Evolutionary conservation across 2,888 invertebrate species (phyloP).

Genomic region (Oxyteleia sp.): DNA sequence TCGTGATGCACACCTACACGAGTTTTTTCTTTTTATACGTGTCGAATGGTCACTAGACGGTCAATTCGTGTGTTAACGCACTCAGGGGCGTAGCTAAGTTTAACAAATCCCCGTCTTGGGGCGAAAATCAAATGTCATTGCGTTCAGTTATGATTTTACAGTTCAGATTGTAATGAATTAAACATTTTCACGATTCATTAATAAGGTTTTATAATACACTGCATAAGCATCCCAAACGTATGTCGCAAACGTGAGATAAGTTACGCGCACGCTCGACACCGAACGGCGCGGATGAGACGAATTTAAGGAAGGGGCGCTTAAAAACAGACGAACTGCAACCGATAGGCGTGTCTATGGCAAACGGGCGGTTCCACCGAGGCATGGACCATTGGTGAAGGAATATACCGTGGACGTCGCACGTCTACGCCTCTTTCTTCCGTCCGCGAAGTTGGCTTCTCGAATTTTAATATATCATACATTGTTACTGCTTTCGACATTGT

Average conservation of each 20-base stretch:
- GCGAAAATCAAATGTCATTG: no score
- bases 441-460: no score
- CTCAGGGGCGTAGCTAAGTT: conserved; percentile 26
- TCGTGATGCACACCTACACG: conserved; percentile 52
- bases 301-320: conserved; percentile 69
- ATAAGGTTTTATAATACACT: no score
- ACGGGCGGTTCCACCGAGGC: conserved; percentile 84
- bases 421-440: conserved; percentile 83
- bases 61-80: conserved; percentile 40
- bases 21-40: conserved; percentile 31
- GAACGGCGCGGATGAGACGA: conserved; percentile 75
- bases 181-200: no score
- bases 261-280: conserved; percentile 77
- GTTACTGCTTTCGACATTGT: no score
- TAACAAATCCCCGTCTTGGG: neutral
- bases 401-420: conserved; percentile 80
- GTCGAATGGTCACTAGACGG: conserved; percentile 71
- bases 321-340: conserved; percentile 69
- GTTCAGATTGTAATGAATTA: no score
- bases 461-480: no score
- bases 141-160: no score
- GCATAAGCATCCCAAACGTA: neutral
- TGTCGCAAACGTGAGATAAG: conserved; percentile 51
- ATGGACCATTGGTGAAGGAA: conserved; percentile 86
- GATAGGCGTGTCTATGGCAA: conserved; percentile 79